Evolutionary conservation across 2,113 vertebrate genomes (phyloP).

Genomic region (Geococcyx californianus): DNA sequence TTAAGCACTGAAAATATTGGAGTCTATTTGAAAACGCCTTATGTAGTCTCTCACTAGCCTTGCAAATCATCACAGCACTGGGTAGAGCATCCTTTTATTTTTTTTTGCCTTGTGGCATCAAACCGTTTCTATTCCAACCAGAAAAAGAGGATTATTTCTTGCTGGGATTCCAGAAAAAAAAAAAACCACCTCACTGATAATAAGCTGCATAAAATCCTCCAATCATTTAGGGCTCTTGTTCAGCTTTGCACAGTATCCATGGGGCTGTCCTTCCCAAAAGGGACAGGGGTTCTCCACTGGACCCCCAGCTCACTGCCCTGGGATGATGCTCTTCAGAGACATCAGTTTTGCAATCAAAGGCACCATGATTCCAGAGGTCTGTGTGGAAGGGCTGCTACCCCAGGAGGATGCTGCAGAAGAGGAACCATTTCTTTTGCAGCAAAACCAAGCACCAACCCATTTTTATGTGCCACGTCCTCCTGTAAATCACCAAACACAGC

Average conservation of each 20-base stretch:
- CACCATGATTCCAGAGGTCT: neutral
- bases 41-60: constrained; percentile 65
- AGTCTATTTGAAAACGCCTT: constrained; percentile 70
- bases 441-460: neutral
- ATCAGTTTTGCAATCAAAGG: neutral
- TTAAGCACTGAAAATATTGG: constrained; percentile 66
- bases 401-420: neutral
- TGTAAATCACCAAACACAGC: neutral
- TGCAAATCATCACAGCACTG: constrained; percentile 76
- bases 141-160: constrained; percentile 38
- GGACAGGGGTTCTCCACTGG: neutral
- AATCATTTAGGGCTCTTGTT: neutral
- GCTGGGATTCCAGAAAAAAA: constrained; percentile 24
- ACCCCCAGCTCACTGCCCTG: neutral
- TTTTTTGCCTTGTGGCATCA: constrained; percentile 4
- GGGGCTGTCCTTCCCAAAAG: neutral
- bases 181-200: neutral
- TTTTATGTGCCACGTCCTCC: neutral
- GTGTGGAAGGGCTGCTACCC: neutral
- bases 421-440: neutral
- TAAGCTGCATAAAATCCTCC: constrained; percentile 42
- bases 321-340: neutral
- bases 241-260: neutral
- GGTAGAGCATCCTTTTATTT: constrained; percentile 60
- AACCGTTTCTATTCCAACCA: constrained; percentile 63